Conservation (phyloP, 2,113 vertebrate genomes). For the Gambusia holbrooki region DNA sequence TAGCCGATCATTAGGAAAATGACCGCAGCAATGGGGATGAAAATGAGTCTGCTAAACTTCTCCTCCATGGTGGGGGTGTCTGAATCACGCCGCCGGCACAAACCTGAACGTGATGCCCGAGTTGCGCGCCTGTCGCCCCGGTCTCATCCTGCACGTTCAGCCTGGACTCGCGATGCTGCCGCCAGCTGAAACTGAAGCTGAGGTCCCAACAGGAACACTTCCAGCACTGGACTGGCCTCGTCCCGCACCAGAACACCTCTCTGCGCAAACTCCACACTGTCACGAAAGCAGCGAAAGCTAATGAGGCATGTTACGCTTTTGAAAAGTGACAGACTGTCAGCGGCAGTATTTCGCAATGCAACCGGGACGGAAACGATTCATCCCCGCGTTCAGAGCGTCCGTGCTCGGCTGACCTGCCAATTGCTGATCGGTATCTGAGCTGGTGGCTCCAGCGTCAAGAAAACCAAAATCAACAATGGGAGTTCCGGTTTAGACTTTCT, state of each 20-base stretch:
- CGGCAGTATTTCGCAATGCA: not conserved
- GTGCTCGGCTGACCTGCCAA: constrained; percentile 55
- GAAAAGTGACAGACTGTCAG: not conserved
- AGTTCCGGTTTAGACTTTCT: constrained; percentile 34
- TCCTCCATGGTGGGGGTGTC: constrained; percentile 86
- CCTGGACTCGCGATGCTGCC: not conserved
- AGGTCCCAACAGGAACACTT: constrained; percentile 2
- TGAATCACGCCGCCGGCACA: constrained; percentile 57
- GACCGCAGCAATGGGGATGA: constrained; percentile 87
- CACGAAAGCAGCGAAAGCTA: not conserved
- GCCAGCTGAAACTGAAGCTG: not conserved
- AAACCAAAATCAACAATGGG: fast-evolving
- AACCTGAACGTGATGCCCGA: constrained; percentile 45
- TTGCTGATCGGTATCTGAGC: constrained; percentile 57
- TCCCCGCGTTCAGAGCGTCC: constrained; percentile 27
- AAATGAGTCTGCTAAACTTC: constrained; percentile 88
- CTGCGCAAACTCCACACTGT: constrained; percentile 45
- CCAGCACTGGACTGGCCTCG: constrained; percentile 2
- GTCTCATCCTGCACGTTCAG: constrained; percentile 55
- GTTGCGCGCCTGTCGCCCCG: constrained; percentile 2
- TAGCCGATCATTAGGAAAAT: constrained; percentile 89
- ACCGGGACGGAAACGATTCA: constrained; percentile 5
- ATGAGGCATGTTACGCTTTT: not conserved
- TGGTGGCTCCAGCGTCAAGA: constrained; percentile 12
- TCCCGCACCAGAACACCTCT: constrained; percentile 29